Conservation (phyloP, 2,888 invertebrate genomes). For the Elegia similella region DNA sequence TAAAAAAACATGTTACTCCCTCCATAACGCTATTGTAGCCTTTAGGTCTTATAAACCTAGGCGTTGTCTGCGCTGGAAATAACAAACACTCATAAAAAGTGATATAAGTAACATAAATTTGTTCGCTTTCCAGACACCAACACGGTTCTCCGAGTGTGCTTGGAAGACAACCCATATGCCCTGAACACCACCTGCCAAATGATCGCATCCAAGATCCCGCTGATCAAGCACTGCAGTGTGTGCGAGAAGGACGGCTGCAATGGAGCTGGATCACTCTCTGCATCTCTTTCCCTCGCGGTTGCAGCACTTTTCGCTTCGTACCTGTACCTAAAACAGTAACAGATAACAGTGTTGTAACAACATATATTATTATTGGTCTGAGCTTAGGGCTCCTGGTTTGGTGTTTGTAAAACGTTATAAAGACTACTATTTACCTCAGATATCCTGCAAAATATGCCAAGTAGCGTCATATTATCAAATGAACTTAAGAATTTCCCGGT, state of each 20-base stretch:
- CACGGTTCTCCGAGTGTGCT: conserved; percentile 60
- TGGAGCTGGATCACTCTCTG: conserved; percentile 55
- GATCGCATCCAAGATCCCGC: conserved; percentile 42
- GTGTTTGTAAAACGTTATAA: background rate
- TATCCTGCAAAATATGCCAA: no score
- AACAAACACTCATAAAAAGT: no score
- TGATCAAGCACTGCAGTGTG: conserved; percentile 59
- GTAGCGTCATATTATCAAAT: no score
- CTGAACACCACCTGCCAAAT: conserved; percentile 54
- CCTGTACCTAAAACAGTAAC: conserved; percentile 63
- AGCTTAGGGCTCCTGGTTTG: conserved; percentile 7
- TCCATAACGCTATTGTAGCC: no score
- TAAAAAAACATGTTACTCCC: no score
- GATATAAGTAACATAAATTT: background rate
- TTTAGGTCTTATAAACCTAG: no score
- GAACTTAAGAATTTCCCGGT: no score
- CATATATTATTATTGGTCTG: conserved; percentile 24
- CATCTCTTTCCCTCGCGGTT: conserved; percentile 59
- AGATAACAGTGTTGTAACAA: conserved; percentile 27
- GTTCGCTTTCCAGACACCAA: conserved; percentile 53
- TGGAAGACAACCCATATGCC: conserved; percentile 59
- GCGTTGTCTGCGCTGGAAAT: no score
- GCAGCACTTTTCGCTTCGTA: conserved; percentile 56
- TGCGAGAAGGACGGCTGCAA: conserved; percentile 81
- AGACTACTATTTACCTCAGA: no score